These are phyloP conservation scores for Lates calcarifer DNA, from an alignment of 2,113 vertebrate genomes.

Conservation along the genomic window DNA sequence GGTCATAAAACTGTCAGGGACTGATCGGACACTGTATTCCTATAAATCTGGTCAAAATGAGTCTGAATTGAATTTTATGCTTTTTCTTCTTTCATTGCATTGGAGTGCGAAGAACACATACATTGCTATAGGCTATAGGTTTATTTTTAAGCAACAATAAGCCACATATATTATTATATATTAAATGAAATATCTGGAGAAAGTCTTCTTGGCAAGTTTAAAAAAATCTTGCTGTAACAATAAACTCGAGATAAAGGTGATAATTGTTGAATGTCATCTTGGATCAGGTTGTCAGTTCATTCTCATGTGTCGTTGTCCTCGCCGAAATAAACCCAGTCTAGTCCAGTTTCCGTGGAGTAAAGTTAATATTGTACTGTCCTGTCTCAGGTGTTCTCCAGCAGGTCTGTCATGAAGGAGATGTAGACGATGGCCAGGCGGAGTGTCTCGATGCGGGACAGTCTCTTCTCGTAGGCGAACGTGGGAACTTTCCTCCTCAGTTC, in stretches of 20 bases:
- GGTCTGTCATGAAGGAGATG: constrained; percentile 97
- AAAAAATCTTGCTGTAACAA: too few relatives aligned
- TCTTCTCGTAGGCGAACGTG: constrained; percentile 97
- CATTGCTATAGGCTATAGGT: not conserved
- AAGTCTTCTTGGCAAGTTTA: not conserved
- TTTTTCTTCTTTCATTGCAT: constrained; percentile 2
- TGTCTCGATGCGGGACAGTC: constrained; percentile 96
- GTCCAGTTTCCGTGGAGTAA: not conserved
- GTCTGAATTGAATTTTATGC: not conserved
- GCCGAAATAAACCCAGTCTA: too few relatives aligned
- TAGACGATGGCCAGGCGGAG: constrained; percentile 96
- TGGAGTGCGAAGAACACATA: constrained; percentile 5
- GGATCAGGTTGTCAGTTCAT: not conserved
- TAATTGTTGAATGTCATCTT: not conserved
- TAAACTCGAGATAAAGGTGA: not conserved
- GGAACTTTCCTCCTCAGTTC: constrained; percentile 94
- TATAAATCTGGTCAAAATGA: not conserved
- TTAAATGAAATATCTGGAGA: constrained; percentile 17
- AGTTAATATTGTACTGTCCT: not conserved
- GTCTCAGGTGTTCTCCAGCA: constrained; percentile 84
- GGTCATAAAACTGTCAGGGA: not conserved
- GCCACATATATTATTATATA: constrained; percentile 37
- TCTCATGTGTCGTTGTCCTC: constrained; percentile 2
- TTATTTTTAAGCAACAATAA: constrained; percentile 30
- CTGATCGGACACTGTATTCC: not conserved